Evolutionary conservation across 2,888 invertebrate genomes (phyloP).

Genomic region (Bedellia somnulentella): DNA sequence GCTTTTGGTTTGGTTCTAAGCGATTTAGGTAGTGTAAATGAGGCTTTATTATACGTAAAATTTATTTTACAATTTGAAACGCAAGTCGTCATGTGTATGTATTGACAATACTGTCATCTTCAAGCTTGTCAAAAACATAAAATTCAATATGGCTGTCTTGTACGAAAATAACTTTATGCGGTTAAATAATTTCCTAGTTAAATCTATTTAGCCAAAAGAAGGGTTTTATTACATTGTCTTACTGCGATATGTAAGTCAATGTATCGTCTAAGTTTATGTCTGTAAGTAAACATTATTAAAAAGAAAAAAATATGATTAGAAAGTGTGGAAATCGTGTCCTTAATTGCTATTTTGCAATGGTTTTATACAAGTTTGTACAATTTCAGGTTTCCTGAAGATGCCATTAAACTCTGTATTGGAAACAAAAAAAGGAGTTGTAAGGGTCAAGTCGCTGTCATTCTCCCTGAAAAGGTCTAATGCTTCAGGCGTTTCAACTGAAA

Average conservation of each 20-base stretch:
- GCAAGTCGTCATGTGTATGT: no score
- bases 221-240: conserved; percentile 32
- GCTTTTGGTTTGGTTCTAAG: no score
- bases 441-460: conserved; percentile 40
- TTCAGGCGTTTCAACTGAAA: conserved; percentile 31
- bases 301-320: no score
- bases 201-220: no score
- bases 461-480: conserved; percentile 49
- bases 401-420: conserved; percentile 48
- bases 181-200: no score
- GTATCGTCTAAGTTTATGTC: conserved; percentile 28
- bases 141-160: no score
- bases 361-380: conserved; percentile 9
- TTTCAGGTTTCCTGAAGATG: conserved; percentile 59
- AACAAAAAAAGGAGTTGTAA: conserved; percentile 45
- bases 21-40: no score
- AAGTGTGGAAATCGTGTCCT: conserved; percentile 19
- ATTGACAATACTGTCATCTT: no score
- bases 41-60: no score
- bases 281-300: conserved; percentile 30
- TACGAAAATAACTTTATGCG: no score
- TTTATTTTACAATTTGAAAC: no score
- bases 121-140: no score
- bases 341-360: conserved; percentile 14
- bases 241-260: conserved; percentile 51